Base-by-base conservation (phyloP, 2,888 invertebrate species). In the Andrena dorsata region DNA sequence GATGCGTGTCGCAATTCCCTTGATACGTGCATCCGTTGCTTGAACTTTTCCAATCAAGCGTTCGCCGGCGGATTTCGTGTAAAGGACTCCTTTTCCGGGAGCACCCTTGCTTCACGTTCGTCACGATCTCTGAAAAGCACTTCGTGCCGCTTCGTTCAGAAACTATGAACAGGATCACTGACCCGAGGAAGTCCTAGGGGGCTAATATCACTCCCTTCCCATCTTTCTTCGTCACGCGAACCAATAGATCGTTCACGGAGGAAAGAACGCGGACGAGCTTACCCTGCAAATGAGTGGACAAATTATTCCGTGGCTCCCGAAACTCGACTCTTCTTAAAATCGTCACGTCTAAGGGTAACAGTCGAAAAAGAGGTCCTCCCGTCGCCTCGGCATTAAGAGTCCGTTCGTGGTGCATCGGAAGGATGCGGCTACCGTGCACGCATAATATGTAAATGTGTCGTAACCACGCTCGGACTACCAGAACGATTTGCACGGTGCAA, bases 1-100 rank as follows among this genome's bases (percentile, higher is more conserved):
- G 84, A 84, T 82, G 82, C 79, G 80, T 88, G 88, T 88, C 76
- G 88, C 83, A 88, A 88, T 75, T 75, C 69, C 32, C 80, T 80
- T 77, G 88, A 82, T 84, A 81, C 79, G 83, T 85, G 83, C 65
- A 83, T 83, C 83, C 83, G 83, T 78, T 79, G 61, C 71, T 78
- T 78, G 82, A 82, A 83, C 80, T 83, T 82, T 72, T 72, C 65
- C 65, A 72, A 64, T 82, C 66, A 66, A 73, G 16, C 65, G 58
- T 71, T 78, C 76, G 58, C 71, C 74, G 49, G 53, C 26, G 32
- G 75, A 80, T 58, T 41, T 71, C 80, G 65, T 75, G 80, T 70
- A 80, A 73, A 30, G 53, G n/a, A 56, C 64, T 64, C 47, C 41
- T 79, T 72, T 61, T 80, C 86, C 53, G 65, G 64, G 61, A 72